phyloP scores from a whole-genome alignment of 2,797 vertebrate genomes.

The Delichon dasypus region DNA sequence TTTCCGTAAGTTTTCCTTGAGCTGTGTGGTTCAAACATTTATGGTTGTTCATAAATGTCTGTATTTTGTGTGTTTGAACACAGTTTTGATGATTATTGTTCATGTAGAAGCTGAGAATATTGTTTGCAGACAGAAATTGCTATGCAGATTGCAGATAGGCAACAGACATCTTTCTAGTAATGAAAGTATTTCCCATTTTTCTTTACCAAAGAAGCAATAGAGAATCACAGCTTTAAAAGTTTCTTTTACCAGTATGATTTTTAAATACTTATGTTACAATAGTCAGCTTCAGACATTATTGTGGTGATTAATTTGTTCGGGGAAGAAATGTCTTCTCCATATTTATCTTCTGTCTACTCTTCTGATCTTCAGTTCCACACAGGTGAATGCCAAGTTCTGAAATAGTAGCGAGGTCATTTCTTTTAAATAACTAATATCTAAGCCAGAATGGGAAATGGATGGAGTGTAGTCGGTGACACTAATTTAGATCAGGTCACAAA shows the following conservation, averaged over 20 bases:
- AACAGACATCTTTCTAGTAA: background rate
- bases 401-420: constrained; percentile 10
- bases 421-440: constrained; percentile 29
- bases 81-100: background rate
- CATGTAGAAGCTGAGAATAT: background rate
- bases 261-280: background rate
- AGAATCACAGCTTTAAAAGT: background rate
- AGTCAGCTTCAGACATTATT: background rate
- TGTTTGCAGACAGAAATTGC: background rate
- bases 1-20: background rate
- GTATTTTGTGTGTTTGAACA: background rate
- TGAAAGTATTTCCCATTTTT: background rate
- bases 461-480: background rate
- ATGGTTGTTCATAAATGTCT: background rate
- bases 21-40: fast-evolving
- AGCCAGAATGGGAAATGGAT: background rate
- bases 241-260: background rate
- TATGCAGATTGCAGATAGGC: background rate
- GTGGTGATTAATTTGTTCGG: background rate
- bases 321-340: background rate
- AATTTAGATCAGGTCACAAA: constrained; percentile 52
- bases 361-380: background rate
- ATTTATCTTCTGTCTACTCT: background rate
- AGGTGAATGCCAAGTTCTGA: background rate
- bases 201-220: background rate